A percentile compares a stretch with the other conserved stretches of the same genome.
Conservation (phyloP, 1,140 invertebrate genomes). For the Drosophila parabipectinata region DNA sequence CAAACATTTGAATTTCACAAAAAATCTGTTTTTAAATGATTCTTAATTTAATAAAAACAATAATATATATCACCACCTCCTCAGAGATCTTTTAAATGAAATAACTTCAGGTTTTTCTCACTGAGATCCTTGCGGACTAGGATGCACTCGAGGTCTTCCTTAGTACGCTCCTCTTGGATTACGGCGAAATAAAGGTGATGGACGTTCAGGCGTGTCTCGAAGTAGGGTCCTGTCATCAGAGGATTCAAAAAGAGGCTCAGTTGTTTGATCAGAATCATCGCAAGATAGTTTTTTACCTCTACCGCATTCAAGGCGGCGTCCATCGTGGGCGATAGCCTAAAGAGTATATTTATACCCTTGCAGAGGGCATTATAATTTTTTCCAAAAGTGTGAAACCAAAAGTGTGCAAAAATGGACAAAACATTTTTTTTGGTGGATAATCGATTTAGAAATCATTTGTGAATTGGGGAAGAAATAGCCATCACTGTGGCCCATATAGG, state of each 20-base stretch:
- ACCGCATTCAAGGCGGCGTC: no score
- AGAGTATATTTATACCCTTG: no score
- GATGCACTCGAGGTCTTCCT: slow-evolving; percentile 35
- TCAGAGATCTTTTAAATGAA: slow-evolving; percentile 27
- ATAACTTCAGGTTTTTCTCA: slow-evolving; percentile 19
- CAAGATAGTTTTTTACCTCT: slow-evolving; percentile 17
- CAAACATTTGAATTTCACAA: neutral
- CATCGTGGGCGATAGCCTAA: no score
- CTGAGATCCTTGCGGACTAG: slow-evolving; percentile 52
- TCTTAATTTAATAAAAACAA: no score
- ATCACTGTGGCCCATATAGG: no score
- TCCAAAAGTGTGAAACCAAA: no score
- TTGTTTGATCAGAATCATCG: slow-evolving; percentile 25
- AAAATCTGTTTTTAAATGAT: neutral
- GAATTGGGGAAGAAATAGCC: no score
- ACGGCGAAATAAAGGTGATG: slow-evolving; percentile 54
- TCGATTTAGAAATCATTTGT: no score
- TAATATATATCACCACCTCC: neutral
- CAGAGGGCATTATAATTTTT: no score
- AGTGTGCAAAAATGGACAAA: no score
- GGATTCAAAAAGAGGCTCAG: slow-evolving; percentile 15
- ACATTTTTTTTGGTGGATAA: no score
- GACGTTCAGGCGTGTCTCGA: slow-evolving; percentile 12
- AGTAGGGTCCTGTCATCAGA: slow-evolving; percentile 47
- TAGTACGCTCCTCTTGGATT: slow-evolving; percentile 23